Evolutionary conservation across 2,113 vertebrate genomes (phyloP).

Genomic region (Ctenomys sociabilis): DNA sequence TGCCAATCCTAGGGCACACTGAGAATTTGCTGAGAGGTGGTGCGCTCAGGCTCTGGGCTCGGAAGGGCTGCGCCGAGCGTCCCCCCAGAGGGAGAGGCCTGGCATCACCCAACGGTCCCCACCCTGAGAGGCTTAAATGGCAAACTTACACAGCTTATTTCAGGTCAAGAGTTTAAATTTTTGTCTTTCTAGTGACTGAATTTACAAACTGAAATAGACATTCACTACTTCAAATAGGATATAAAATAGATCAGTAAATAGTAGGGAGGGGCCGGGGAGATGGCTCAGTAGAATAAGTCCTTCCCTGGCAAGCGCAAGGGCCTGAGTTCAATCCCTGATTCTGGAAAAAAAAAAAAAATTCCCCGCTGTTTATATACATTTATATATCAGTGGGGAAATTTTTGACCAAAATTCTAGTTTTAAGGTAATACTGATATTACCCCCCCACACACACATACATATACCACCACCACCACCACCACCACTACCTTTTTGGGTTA

Average conservation of each 20-base stretch:
- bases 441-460: too few relatives aligned
- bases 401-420: neutral
- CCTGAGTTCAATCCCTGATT: too few relatives aligned
- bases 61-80: neutral
- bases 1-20: neutral
- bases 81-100: neutral
- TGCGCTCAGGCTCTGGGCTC: neutral
- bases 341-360: too few relatives aligned
- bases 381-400: neutral
- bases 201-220: neutral
- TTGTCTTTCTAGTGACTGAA: slow-evolving; percentile 6
- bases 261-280: too few relatives aligned
- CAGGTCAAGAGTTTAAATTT: neutral
- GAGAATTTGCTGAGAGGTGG: neutral
- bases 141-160: slow-evolving; percentile 9
- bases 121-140: neutral
- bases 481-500: neutral
- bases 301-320: too few relatives aligned
- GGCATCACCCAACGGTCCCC: neutral
- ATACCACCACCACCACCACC: too few relatives aligned
- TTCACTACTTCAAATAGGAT: neutral
- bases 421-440: neutral
- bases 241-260: neutral
- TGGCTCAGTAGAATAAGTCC: too few relatives aligned
- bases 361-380: too few relatives aligned